Base-by-base conservation (phyloP, 2,888 invertebrate species). In the Ichneumoninae sp. region DNA sequence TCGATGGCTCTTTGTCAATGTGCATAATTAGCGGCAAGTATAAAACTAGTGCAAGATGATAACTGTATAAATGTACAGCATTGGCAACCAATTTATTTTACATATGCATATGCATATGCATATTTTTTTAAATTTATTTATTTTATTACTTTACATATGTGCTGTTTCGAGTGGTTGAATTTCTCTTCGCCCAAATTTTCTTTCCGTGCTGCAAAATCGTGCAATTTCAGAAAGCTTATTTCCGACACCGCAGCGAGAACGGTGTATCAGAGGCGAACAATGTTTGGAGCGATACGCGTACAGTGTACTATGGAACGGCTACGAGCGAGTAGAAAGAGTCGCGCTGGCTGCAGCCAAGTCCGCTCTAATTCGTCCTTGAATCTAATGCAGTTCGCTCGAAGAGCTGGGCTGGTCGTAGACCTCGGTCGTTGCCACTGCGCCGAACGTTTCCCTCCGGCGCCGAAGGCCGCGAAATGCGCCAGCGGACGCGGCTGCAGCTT, bases 341-440 rank as follows among this genome's bases (percentile, higher is more conserved):
- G 77, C 60, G 68, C 68, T 81, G 74, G 54, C 75, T 73, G 80
- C 22, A 74, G 83, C 65, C 73, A 78, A 85, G 86, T 85, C 85
- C 83, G 77, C 85, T 92, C 92, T 92, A 92, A 92, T 90, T 92
- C 90, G 91, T 88, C 92, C 92, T 92, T 92, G 92, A 91, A 91
- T 92, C 92, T 92, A 92, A 92, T 91, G 90, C 91, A 91, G 87
- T 88, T 87, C 85, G 87, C 85, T 89, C 86, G 76, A 68, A 65
- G 74, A 83, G 54, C 57, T 26, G 69, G 44, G 47, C 69, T 83
- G 87, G 86, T 81, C 85, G 78, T 85, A 83, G 83, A 86, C 83
- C 83, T 71, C 81, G 82, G 86, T 82, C 82, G 83, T 84, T 86
- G 83, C 85, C 83, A 81, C 84, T 76, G 81, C 78, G 74, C 30